Base-by-base conservation (phyloP, 2,113 vertebrate species). In the Corapipo altera region DNA sequence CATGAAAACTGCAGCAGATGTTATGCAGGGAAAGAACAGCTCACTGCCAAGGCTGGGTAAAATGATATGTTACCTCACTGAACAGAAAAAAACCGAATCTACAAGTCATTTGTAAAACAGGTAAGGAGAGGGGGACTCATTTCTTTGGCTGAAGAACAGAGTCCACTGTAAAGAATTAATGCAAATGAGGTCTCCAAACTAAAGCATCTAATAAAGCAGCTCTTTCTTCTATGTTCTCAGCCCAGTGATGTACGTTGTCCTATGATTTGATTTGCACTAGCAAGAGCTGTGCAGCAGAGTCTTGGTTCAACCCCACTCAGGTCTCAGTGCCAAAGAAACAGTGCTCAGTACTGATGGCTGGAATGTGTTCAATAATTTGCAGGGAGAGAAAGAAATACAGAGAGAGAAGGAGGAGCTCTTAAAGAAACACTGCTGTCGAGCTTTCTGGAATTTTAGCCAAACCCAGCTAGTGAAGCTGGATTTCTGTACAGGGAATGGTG, bases 1-100 rank as follows among this genome's bases (percentile, higher is more conserved):
- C 58, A 59, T 54, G 78, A 88, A 91, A 71, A 54, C 39, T 88
- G 55, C 95, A 96, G 85, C 88, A 93, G 93, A 74, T 95, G 90
- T 86, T 77, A 49, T 8, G 27, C 79, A 83, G 90, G 78, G 52
- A 67, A 70, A 76, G 88, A 88, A 26, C 52, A 95, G 71, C 67
- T 48, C 12, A 20, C 27, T 73, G 76, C 55, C 32, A 19, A 62
- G 59, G 27, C 67, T 24, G 30, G 37, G 76, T 77, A 86, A 97
- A 74, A 54, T 8, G 76, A 93, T 78, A 71, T 0, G 1, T 43
- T 67, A 32, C 92, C 43, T 61, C 16, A 19, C 23, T 51, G 71
- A 57, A 43, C 66, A 90, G 78, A 81, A 54, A 77, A 88, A 12
- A 79, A 55, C 52, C 3, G 3, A 91, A 77, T 59, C 79, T 44